Percentiles rank a stretch among this genome's conserved stretches.
Evolutionary conservation across 2,797 vertebrate species (phyloP).

Genomic region (Nasua narica): DNA sequence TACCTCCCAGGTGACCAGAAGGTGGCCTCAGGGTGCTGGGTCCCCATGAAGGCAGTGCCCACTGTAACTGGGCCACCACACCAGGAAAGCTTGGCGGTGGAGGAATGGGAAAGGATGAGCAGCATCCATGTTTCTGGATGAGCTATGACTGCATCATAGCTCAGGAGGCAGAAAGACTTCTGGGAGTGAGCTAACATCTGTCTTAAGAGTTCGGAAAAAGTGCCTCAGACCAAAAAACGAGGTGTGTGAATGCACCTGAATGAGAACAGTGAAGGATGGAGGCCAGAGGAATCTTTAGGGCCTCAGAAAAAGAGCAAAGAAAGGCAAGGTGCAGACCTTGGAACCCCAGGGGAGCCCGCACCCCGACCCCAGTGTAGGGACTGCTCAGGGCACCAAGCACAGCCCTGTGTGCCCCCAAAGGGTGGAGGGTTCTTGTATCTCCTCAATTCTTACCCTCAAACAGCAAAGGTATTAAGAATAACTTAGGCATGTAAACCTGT

Average conservation of each 20-base stretch:
- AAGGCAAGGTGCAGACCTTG: not conserved
- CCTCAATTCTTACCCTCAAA: not conserved
- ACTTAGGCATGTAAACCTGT: not conserved
- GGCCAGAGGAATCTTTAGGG: not conserved
- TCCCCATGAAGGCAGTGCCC: not conserved
- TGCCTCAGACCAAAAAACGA: not conserved
- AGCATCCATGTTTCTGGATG: not conserved
- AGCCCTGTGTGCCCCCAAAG: not conserved
- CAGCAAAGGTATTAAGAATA: not conserved
- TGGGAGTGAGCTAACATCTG: not conserved
- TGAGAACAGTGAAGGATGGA: not conserved
- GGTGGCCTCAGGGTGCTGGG: slow-evolving; percentile 35
- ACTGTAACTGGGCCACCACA: not conserved
- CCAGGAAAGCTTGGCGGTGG: not conserved
- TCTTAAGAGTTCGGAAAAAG: not conserved
- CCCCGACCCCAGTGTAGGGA: not conserved
- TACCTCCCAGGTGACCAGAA: slow-evolving; percentile 58
- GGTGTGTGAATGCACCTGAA: too few relatives aligned
- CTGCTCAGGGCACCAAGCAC: not conserved
- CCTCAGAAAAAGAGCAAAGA: not conserved
- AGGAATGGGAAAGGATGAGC: too few relatives aligned
- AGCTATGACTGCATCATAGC: not conserved
- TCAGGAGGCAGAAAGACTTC: not conserved
- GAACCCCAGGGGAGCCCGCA: not conserved
- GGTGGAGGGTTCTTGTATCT: not conserved